These are phyloP conservation scores for Melitaea athalia DNA, from an alignment of 2,888 invertebrate species.

Conservation along the genomic window DNA sequence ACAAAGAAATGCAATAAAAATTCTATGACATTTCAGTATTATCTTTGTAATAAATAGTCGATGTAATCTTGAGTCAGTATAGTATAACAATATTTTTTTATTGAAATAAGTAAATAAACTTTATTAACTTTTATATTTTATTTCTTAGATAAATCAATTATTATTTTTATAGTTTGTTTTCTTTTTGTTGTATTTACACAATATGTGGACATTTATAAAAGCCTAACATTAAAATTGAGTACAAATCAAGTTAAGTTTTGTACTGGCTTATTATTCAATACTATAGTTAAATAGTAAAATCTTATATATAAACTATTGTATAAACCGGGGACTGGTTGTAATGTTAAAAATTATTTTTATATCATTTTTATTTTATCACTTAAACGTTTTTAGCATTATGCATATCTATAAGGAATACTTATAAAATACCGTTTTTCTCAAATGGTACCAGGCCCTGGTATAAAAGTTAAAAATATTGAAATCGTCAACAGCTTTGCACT, in stretches of 20 bases:
- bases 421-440: no score
- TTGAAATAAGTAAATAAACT: not conserved
- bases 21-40: constrained; percentile 63
- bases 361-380: no score
- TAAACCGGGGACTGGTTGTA: no score
- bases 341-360: no score
- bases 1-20: constrained; percentile 29
- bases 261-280: not conserved
- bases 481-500: not conserved
- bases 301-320: not conserved
- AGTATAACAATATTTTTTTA: constrained; percentile 48
- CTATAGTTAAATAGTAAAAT: not conserved
- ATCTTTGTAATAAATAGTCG: constrained; percentile 6
- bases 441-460: no score
- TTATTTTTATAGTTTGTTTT: not conserved
- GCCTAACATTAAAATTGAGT: constrained; percentile 51
- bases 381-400: no score
- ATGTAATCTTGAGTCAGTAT: constrained; percentile 57
- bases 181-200: not conserved
- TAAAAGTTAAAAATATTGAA: not conserved
- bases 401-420: no score
- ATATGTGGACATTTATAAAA: constrained; percentile 2
- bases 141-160: constrained; percentile 7
- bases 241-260: constrained; percentile 46
- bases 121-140: constrained; percentile 5